These are phyloP conservation scores for Notolabrus celidotus DNA, from an alignment of 2,797 vertebrate species.

Conservation along the genomic window DNA sequence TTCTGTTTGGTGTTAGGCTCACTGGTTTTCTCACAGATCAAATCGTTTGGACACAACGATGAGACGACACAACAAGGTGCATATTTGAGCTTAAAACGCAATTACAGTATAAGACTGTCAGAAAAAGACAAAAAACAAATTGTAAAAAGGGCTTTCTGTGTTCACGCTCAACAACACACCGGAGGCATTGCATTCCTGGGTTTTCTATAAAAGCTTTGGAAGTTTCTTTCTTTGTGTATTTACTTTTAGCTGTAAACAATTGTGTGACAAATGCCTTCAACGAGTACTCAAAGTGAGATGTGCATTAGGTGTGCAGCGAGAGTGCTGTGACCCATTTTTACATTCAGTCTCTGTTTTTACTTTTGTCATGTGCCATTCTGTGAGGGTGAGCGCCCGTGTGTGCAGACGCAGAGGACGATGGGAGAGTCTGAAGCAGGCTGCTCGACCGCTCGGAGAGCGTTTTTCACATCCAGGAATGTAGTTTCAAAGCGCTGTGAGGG, in stretches of 20 bases:
- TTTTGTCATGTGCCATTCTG: slow-evolving; percentile 75
- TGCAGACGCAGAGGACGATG: slow-evolving; percentile 17
- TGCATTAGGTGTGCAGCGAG: slow-evolving; percentile 82
- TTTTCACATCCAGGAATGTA: too few relatives aligned
- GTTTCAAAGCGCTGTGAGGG: slow-evolving; percentile 50
- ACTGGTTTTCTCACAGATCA: slow-evolving; percentile 76
- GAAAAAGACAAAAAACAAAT: slow-evolving; percentile 54
- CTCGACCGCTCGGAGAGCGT: too few relatives aligned
- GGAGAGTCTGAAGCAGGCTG: too few relatives aligned
- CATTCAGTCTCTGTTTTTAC: slow-evolving; percentile 53
- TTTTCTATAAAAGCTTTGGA: slow-evolving; percentile 84
- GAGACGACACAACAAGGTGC: slow-evolving; percentile 77
- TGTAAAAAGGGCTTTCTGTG: slow-evolving; percentile 89
- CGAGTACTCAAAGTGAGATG: slow-evolving; percentile 82
- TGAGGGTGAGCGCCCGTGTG: slow-evolving; percentile 41
- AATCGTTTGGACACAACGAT: slow-evolving; percentile 72
- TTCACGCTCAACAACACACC: slow-evolving; percentile 82
- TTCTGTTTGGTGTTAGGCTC: slow-evolving; percentile 29
- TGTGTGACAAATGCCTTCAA: slow-evolving; percentile 83
- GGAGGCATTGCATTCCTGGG: slow-evolving; percentile 85
- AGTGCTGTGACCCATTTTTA: slow-evolving; percentile 75
- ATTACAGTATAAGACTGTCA: slow-evolving; percentile 80
- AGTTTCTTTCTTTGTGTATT: slow-evolving; percentile 74
- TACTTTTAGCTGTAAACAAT: slow-evolving; percentile 82
- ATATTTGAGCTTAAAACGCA: slow-evolving; percentile 78